Evolutionary conservation across 92 coral and sea anemone genomes (phyloP).

Genomic region (Actinostola sp.): DNA sequence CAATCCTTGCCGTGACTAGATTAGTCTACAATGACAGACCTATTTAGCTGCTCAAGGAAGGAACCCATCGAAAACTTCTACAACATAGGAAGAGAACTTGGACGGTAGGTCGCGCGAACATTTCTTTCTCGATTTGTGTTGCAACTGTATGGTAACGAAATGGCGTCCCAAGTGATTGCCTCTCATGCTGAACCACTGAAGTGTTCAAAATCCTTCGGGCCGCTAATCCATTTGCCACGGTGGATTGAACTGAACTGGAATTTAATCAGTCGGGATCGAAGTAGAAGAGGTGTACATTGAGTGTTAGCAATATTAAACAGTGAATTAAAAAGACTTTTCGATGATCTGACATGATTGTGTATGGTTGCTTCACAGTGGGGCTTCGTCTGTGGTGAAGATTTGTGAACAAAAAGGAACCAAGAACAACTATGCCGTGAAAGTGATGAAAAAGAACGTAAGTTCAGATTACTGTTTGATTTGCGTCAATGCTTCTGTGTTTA

Average conservation of each 20-base stretch:
- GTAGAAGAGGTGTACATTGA: too few species aligned
- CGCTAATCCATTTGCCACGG: neutral
- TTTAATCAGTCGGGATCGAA: too few species aligned
- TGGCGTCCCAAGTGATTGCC: conserved; percentile 15
- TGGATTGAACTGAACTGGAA: neutral
- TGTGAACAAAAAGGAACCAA: conserved; percentile 84
- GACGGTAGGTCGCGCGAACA: conserved; percentile 56
- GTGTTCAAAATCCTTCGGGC: neutral
- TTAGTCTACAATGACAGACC: conserved; percentile 50
- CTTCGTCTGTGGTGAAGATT: conserved; percentile 86
- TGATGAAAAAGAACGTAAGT: conserved; percentile 90
- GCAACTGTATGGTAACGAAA: neutral
- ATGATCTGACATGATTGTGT: too few species aligned
- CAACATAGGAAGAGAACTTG: conserved; percentile 73
- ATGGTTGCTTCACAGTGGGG: conserved; percentile 82
- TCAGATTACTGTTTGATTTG: conserved; percentile 10
- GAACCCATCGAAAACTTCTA: conserved; percentile 82
- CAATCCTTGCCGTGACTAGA: neutral
- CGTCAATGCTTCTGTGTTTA: neutral
- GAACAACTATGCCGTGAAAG: conserved; percentile 83
- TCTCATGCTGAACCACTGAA: neutral
- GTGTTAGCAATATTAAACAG: neutral
- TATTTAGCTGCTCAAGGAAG: conserved; percentile 74
- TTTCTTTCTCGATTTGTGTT: neutral
- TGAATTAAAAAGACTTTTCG: neutral